phyloP scores from a whole-genome alignment of 2,797 vertebrate genomes.

The Enteromius argenteus region DNA sequence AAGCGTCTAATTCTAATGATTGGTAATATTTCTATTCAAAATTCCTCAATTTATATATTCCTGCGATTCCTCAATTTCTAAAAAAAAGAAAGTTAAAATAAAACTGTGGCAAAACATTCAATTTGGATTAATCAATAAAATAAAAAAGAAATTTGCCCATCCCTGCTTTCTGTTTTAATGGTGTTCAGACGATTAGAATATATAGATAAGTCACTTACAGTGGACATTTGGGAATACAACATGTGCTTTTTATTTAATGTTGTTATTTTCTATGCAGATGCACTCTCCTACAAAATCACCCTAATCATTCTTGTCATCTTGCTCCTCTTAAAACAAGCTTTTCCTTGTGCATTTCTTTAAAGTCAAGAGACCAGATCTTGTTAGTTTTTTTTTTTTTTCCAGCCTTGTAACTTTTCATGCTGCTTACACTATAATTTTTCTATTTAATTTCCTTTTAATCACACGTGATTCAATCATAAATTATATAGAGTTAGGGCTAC shows the following conservation, averaged over 20 bases:
- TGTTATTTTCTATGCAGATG: background rate
- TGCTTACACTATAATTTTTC: background rate
- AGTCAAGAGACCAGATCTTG: background rate
- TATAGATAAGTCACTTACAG: background rate
- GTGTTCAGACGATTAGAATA: background rate
- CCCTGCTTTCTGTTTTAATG: background rate
- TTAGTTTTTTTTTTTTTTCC: background rate
- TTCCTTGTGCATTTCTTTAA: background rate
- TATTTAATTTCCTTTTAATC: constrained; percentile 2
- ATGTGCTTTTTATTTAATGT: background rate
- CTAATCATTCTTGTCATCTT: background rate
- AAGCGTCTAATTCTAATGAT: too few species aligned
- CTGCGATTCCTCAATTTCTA: too few species aligned
- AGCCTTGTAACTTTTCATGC: background rate
- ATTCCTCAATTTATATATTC: too few species aligned
- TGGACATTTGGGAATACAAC: background rate
- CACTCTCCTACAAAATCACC: background rate
- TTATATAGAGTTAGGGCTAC: background rate
- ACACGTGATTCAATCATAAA: background rate
- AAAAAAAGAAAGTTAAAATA: too few species aligned
- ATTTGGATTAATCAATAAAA: too few species aligned
- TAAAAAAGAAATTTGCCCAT: too few species aligned
- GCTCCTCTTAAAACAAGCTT: background rate
- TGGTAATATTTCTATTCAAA: too few species aligned
- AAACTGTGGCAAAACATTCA: too few species aligned